Conservation (phyloP, 2,113 vertebrate species). For the Pelusios castaneus region DNA sequence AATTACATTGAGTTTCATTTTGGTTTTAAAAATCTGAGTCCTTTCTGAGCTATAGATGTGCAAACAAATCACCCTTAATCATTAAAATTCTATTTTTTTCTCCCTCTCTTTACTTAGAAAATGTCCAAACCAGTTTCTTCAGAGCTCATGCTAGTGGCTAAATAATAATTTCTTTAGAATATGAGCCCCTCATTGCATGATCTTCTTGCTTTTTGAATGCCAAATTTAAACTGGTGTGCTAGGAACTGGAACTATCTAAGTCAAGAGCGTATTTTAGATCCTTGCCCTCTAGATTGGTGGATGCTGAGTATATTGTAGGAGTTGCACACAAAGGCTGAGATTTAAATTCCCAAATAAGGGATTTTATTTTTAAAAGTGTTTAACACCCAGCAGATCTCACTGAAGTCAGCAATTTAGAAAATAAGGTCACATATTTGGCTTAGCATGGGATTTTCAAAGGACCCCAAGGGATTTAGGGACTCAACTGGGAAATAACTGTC, state of each 20-base stretch:
- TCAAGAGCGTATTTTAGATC: conserved; percentile 2
- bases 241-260: conserved; percentile 10
- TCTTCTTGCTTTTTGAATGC: not conserved
- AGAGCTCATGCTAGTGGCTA: not conserved
- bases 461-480: not conserved
- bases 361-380: not conserved
- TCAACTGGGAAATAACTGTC: not conserved
- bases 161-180: not conserved
- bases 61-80: conserved; percentile 1
- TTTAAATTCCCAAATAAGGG: conserved; percentile 16
- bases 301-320: not conserved
- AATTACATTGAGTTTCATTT: conserved; percentile 57
- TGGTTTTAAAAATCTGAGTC: conserved; percentile 44
- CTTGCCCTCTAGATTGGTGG: not conserved
- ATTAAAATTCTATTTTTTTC: conserved; percentile 44
- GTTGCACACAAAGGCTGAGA: not conserved
- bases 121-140: conserved; percentile 12
- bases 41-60: conserved; percentile 42
- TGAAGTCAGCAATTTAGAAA: conserved; percentile 11
- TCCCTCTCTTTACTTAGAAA: conserved; percentile 17
- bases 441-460: not conserved
- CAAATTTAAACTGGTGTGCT: not conserved
- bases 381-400: conserved; percentile 12
- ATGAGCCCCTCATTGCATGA: not conserved
- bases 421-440: not conserved